phyloP scores from a whole-genome alignment of 2,888 invertebrate species.

The Lithophane socia region DNA sequence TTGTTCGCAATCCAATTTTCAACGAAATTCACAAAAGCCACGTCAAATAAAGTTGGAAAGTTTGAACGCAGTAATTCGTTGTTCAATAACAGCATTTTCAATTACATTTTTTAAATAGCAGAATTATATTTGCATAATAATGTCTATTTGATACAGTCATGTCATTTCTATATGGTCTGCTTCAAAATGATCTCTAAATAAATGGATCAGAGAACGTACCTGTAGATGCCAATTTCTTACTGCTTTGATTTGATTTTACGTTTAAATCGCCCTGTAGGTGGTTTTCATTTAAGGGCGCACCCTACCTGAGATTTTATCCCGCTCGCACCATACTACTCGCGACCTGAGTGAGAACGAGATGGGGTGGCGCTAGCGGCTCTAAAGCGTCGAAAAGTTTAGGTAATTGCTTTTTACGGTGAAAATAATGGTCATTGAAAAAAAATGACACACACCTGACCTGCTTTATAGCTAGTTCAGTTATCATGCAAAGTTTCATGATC shows the following conservation, averaged over 20 bases:
- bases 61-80: not conserved
- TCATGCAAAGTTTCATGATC: no score
- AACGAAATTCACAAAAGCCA: not conserved
- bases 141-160: not conserved
- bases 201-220: not conserved
- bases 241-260: not conserved
- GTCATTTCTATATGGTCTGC: not conserved
- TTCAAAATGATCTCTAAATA: not conserved
- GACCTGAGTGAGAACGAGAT: no score
- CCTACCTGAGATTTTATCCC: no score
- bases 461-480: no score
- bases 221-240: not conserved
- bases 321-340: no score
- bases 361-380: no score
- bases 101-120: not conserved
- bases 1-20: not conserved
- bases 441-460: no score
- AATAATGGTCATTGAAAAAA: no score
- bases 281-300: not conserved
- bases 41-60: not conserved
- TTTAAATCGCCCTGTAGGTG: not conserved
- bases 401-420: no score
- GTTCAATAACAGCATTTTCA: not conserved
- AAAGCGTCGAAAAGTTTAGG: no score
- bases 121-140: not conserved